phyloP scores from a whole-genome alignment of 2,888 invertebrate species.

The Xestia rhomboidea region DNA sequence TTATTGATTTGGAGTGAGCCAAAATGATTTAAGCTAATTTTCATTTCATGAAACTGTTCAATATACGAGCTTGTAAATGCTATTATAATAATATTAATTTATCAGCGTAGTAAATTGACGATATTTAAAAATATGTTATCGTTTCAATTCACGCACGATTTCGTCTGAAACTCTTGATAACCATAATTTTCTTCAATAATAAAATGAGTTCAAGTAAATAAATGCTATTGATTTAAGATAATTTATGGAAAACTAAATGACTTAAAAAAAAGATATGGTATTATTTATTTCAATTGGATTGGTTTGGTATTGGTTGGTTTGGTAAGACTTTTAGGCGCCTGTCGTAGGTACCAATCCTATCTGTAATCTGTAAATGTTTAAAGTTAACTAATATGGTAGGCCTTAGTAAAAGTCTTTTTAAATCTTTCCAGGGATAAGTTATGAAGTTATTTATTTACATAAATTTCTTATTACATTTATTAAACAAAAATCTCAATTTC shows the following conservation, averaged over 20 bases:
- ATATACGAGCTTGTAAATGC: constrained; percentile 27
- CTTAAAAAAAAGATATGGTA: background rate
- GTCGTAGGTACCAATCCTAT: background rate
- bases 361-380: background rate
- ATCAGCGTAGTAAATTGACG: constrained; percentile 64
- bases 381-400: background rate
- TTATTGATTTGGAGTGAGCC: constrained; percentile 51
- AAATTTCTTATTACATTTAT: background rate
- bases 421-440: background rate
- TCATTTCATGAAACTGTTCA: constrained; percentile 37
- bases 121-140: constrained; percentile 63
- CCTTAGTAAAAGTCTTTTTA: background rate
- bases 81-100: constrained; percentile 57
- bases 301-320: too few relatives aligned
- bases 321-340: background rate
- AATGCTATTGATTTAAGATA: constrained; percentile 23
- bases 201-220: constrained; percentile 36
- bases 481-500: constrained; percentile 6
- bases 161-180: constrained; percentile 50
- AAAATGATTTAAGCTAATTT: constrained; percentile 35
- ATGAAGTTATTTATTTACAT: background rate
- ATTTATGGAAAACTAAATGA: constrained; percentile 17
- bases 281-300: background rate
- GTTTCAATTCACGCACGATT: constrained; percentile 64
- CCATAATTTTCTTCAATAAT: constrained; percentile 51